Evolutionary conservation across 2,113 vertebrate species (phyloP).

Genomic region (Mustelus asterias): DNA sequence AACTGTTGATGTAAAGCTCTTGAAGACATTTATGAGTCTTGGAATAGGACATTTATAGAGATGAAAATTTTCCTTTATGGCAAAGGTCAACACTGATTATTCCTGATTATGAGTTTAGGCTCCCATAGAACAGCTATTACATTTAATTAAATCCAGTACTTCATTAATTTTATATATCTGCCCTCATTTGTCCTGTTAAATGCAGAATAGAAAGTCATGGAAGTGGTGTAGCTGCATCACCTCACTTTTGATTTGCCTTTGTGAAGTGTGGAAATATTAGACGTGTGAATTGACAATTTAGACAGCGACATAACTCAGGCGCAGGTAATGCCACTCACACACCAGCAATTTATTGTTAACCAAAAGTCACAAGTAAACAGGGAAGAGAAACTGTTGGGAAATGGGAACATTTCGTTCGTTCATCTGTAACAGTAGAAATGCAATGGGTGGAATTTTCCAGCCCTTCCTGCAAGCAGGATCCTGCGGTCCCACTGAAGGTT

Average conservation of each 20-base stretch:
- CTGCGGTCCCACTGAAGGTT: too few species aligned
- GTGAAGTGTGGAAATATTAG: background rate
- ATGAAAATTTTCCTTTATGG: background rate
- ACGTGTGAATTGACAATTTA: background rate
- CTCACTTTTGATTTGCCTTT: background rate
- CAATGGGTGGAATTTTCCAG: background rate
- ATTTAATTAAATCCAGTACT: background rate
- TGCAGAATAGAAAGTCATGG: background rate
- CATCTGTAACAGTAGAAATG: background rate
- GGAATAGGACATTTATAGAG: background rate
- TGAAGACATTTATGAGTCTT: background rate
- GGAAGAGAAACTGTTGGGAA: background rate
- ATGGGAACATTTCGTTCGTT: background rate
- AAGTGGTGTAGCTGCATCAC: background rate
- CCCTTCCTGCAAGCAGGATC: too few species aligned
- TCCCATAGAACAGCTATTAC: background rate
- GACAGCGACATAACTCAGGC: background rate
- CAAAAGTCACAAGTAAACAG: background rate
- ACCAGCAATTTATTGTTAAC: background rate
- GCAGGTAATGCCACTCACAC: background rate
- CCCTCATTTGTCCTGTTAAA: constrained; percentile 12
- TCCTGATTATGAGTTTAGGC: background rate
- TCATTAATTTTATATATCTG: constrained; percentile 17
- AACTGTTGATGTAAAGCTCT: background rate
- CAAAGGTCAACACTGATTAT: background rate